Conservation (phyloP, 2,888 invertebrate genomes). For the Julus scanicus region DNA sequence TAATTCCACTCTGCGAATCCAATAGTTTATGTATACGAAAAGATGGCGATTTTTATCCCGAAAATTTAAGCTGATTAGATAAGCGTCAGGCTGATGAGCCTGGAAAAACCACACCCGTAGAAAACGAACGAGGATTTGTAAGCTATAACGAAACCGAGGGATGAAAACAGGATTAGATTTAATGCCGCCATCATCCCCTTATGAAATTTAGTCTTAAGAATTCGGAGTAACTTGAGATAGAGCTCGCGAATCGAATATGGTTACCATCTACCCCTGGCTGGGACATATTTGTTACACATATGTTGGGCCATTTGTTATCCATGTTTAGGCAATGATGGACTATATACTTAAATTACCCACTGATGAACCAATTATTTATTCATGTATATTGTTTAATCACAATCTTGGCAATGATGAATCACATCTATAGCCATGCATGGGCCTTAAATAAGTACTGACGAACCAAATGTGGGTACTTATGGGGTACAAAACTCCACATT, state of each 20-base stretch:
- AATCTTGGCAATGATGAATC: too few relatives aligned
- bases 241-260: background rate
- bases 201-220: constrained; percentile 16
- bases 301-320: too few relatives aligned
- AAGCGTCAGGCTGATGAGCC: background rate
- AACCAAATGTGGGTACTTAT: too few relatives aligned
- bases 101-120: constrained; percentile 14
- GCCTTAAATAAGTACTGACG: too few relatives aligned
- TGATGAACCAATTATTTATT: background rate
- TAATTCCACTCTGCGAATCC: constrained; percentile 30
- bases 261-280: background rate
- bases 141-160: constrained; percentile 1
- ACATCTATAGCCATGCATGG: too few relatives aligned
- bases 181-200: constrained; percentile 27
- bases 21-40: background rate
- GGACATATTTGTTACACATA: too few relatives aligned
- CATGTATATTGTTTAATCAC: too few relatives aligned
- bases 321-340: too few relatives aligned
- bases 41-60: constrained; percentile 23
- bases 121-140: background rate
- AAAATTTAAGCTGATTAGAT: constrained; percentile 35
- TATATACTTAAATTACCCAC: too few relatives aligned
- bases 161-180: constrained; percentile 35
- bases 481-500: too few relatives aligned
- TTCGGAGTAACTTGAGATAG: background rate